Evolutionary conservation across 2,113 vertebrate species (phyloP).

Genomic region (Pantherophis guttatus): DNA sequence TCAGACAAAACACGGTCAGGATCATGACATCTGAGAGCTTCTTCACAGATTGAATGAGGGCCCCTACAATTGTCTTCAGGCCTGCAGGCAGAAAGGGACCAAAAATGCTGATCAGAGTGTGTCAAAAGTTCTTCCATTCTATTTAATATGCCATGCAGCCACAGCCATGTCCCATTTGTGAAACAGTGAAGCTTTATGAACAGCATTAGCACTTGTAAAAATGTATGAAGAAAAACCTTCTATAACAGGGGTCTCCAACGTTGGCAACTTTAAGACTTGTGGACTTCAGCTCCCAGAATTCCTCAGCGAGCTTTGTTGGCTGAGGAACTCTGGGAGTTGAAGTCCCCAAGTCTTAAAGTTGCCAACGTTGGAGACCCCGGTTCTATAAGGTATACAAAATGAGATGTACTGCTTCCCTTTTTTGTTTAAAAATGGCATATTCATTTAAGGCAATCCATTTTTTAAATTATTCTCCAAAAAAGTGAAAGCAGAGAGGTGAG

Average conservation of each 20-base stretch:
- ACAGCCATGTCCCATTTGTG: constrained; percentile 46
- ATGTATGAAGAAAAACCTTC: constrained; percentile 50
- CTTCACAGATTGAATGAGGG: constrained; percentile 96
- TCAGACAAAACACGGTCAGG: constrained; percentile 96
- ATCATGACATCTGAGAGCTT: constrained; percentile 97
- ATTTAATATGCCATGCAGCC: constrained; percentile 56
- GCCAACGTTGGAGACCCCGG: no score
- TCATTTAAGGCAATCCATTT: constrained; percentile 19
- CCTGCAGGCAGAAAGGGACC: constrained; percentile 71
- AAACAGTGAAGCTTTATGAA: constrained; percentile 56
- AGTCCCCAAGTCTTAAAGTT: no score
- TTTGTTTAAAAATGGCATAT: constrained; percentile 32
- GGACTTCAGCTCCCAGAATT: no score
- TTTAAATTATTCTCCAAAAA: constrained; percentile 28
- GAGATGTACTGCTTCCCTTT: constrained; percentile 21
- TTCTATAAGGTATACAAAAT: background rate
- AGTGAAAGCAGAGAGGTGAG: background rate
- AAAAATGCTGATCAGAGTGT: constrained; percentile 22
- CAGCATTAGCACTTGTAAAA: constrained; percentile 60
- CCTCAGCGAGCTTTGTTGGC: no score
- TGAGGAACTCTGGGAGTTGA: no score
- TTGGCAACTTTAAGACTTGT: no score
- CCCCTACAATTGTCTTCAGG: constrained; percentile 94
- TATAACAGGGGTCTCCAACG: background rate
- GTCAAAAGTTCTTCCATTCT: constrained; percentile 12